Conservation (phyloP, 1,140 invertebrate species). For the Holotrichia oblita region DNA sequence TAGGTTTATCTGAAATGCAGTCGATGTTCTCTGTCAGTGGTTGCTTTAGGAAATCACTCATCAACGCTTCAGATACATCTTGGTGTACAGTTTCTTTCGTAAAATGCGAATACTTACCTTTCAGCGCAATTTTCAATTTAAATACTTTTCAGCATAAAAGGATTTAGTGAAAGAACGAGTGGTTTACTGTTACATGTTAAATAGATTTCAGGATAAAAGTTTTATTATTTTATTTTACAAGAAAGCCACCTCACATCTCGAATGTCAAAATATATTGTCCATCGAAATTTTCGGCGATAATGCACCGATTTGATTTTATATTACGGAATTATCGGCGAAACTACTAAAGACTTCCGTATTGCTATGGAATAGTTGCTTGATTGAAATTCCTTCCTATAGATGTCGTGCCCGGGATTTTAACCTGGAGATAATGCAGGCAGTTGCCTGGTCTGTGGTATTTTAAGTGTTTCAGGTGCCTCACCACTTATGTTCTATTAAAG, state of each 20-base stretch:
- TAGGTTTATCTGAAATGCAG: constrained; percentile 10
- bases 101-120: too few species aligned
- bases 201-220: too few species aligned
- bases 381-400: constrained; percentile 43
- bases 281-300: constrained; percentile 8
- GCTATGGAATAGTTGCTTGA: constrained; percentile 36
- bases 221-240: too few species aligned
- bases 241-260: neutral
- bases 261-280: neutral
- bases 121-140: too few species aligned
- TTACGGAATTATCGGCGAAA: constrained; percentile 36
- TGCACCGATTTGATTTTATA: constrained; percentile 31
- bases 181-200: too few species aligned
- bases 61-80: too few species aligned
- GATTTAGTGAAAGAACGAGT: too few species aligned
- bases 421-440: neutral
- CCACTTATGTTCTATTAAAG: constrained; percentile 29
- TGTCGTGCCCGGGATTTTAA: constrained; percentile 42
- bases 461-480: constrained; percentile 33
- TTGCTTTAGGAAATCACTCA: neutral
- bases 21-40: neutral
- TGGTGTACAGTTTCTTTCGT: too few species aligned
- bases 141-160: too few species aligned
- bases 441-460: constrained; percentile 4
- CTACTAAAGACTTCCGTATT: constrained; percentile 7